phyloP scores from a whole-genome alignment of 2,797 vertebrate genomes.

The Threskiornis aethiopicus region DNA sequence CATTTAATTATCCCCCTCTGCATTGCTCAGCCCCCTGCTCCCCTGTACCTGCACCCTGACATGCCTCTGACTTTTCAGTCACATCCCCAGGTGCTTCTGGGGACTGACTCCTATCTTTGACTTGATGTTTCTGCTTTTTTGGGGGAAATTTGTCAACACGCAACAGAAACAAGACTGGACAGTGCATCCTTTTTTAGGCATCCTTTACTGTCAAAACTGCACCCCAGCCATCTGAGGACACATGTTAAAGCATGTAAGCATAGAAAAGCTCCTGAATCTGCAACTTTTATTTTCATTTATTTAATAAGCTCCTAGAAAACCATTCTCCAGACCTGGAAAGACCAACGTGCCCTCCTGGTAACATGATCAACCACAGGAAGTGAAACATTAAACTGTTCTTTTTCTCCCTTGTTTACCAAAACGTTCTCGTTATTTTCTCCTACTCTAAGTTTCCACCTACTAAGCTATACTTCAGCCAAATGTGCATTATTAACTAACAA shows the following conservation, averaged over 20 bases:
- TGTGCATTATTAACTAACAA: not conserved
- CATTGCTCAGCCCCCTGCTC: not conserved
- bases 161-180: not conserved
- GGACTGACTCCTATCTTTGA: not conserved
- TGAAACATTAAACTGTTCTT: not conserved
- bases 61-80: not conserved
- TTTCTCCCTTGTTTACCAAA: not conserved
- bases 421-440: not conserved
- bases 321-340: not conserved
- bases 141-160: not conserved
- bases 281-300: not conserved
- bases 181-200: not conserved
- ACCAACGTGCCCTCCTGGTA: not conserved
- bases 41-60: not conserved
- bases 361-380: not conserved
- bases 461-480: not conserved
- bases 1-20: not conserved
- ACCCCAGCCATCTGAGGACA: not conserved
- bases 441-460: not conserved
- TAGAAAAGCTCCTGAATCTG: not conserved
- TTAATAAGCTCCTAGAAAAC: not conserved
- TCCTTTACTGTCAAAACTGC: not conserved
- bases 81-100: not conserved
- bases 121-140: not conserved
- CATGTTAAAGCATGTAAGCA: not conserved